Percentiles rank a stretch among this genome's conserved stretches.
These are phyloP conservation scores for Mobula birostris DNA, from an alignment of 2,113 vertebrate species.

Conservation along the genomic window DNA sequence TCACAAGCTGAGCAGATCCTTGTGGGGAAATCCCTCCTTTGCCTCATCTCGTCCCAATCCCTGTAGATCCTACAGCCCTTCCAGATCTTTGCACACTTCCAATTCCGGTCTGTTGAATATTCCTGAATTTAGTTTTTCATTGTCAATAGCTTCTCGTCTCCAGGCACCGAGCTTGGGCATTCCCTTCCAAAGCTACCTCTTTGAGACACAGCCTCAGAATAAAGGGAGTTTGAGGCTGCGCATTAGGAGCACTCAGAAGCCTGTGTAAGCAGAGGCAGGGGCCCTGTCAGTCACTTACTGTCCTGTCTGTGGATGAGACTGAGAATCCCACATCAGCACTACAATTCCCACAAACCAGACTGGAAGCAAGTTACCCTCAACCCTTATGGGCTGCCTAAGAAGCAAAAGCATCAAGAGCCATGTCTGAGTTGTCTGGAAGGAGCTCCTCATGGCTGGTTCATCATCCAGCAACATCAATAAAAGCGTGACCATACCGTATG, in stretches of 20 bases:
- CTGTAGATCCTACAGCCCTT: background rate
- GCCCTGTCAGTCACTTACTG: too few relatives aligned
- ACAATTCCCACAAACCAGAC: too few relatives aligned
- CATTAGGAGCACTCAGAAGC: too few relatives aligned
- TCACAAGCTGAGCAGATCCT: background rate
- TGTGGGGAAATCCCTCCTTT: background rate
- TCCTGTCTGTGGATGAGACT: background rate
- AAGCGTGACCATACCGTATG: too few relatives aligned
- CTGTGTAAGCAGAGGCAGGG: too few relatives aligned
- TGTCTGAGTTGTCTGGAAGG: background rate
- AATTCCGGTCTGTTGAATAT: background rate
- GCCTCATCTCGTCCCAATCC: background rate
- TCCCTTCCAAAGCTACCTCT: background rate
- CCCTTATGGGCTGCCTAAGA: background rate
- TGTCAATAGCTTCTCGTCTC: background rate
- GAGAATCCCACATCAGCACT: too few relatives aligned
- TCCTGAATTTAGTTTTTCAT: background rate
- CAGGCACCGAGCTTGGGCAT: background rate
- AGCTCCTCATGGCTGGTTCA: background rate
- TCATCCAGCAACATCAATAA: too few relatives aligned
- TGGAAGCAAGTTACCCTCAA: too few relatives aligned
- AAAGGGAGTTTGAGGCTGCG: too few relatives aligned
- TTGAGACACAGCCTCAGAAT: too few relatives aligned
- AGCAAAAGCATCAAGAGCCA: background rate
- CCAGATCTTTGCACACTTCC: background rate